Evolutionary conservation across 2,797 vertebrate species (phyloP), one percentile per base, ranked within the genome.

Genomic region (Agapornis canus): DNA sequence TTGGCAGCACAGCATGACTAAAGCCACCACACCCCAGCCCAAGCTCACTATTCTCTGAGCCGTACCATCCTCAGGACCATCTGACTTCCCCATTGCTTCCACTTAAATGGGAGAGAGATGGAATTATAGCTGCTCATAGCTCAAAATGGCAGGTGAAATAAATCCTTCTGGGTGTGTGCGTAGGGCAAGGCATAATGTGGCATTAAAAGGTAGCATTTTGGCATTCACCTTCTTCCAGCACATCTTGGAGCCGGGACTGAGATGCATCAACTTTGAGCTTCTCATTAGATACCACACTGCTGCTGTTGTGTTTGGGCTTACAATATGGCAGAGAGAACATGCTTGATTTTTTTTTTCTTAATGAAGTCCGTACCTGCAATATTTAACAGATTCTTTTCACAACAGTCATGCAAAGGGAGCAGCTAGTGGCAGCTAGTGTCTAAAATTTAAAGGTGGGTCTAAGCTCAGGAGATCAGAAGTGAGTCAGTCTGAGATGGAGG

Each of bases 281-380:
- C 65, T 91, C 65, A 63, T 81, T 87, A 88, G 35, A 22, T 89
- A 10, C 52, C 82, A 60, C 27, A n/a, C 26, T 48, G 72, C 54
- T 76, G 79, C 57, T 87, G 49, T 25, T 69, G 86, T 66, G 20
- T 87, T 87, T 82, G 61, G 69, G 19, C 42, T 77, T 61, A n/a
- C 18, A 69, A 10, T 0, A 0, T 7, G 35, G 27, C 54, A 79
- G 49, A 42, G 27, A 89, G 76, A 95, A 91, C 45, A 39, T 15
- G 56, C 47, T 68, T 65, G 27, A 48, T 81, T 56, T 47, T 69
- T 79, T 89, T 81, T 93, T 87, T 93, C 91, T 95, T 94, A 78
- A 91, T 92, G 88, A 95, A 76, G 69, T 57, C 82, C 89, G 51
- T 75, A 89, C 76, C 61, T 91, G 89, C 86, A 95, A 93, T 86